Percentiles rank a stretch among this genome's conserved stretches.
phyloP scores from a whole-genome alignment of 2,797 vertebrate genomes.

The Pipistrellus nathusii region DNA sequence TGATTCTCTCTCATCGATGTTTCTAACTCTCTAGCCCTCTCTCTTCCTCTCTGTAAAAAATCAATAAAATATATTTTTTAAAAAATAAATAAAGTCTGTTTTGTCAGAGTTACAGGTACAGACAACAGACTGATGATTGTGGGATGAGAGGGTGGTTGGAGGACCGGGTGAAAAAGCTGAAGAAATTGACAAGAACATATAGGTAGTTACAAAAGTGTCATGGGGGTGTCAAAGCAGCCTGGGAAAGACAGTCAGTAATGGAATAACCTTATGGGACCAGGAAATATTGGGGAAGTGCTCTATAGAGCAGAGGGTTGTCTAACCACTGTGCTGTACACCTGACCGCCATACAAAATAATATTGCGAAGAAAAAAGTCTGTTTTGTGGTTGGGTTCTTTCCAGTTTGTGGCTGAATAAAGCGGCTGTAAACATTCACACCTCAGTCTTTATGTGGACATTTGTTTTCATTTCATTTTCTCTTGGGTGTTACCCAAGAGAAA shows the following conservation, averaged over 20 bases:
- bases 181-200: not conserved
- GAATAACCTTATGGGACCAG: not conserved
- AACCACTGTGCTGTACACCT: not conserved
- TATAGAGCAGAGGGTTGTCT: not conserved
- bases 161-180: not conserved
- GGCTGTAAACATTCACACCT: fast-evolving
- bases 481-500: not conserved
- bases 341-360: not conserved
- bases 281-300: not conserved
- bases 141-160: not conserved
- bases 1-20: no score
- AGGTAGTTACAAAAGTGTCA: not conserved
- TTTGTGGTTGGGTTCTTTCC: not conserved
- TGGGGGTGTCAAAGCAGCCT: not conserved
- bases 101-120: not conserved
- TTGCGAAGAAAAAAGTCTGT: not conserved
- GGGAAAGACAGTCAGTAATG: not conserved
- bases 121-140: not conserved
- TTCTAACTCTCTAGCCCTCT: no score
- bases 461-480: not conserved
- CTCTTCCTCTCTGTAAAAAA: no score
- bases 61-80: no score
- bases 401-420: not conserved
- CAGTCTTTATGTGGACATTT: not conserved
- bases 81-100: not conserved